Percentiles rank a stretch among this genome's conserved stretches.
Evolutionary conservation across 2,888 invertebrate genomes (phyloP).

Genomic region (Meloe dianella): DNA sequence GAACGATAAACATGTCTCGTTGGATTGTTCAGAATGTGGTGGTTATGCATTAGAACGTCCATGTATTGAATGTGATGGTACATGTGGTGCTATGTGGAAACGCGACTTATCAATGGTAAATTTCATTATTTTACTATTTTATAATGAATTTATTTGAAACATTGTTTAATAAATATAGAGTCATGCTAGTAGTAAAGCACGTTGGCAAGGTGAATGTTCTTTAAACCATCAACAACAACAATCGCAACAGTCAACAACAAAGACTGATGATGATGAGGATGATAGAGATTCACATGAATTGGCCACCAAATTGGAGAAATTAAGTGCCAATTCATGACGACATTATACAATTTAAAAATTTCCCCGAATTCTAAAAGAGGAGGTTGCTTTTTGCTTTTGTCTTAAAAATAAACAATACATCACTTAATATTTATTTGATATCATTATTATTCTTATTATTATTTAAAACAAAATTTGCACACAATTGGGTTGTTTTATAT

Average conservation of each 20-base stretch:
- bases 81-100: conserved; percentile 75
- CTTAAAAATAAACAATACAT: neutral
- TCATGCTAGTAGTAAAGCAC: conserved; percentile 73
- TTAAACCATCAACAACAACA: conserved; percentile 34
- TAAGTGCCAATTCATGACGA: conserved; percentile 63
- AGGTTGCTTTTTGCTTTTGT: neutral
- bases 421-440: neutral
- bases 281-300: conserved; percentile 60
- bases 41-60: conserved; percentile 78
- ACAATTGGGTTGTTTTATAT: conserved; percentile 8
- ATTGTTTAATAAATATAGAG: conserved; percentile 61
- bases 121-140: neutral
- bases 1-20: conserved; percentile 77
- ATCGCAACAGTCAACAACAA: conserved; percentile 14
- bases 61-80: conserved; percentile 77
- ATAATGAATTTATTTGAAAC: conserved; percentile 11
- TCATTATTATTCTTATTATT: neutral
- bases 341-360: conserved; percentile 56
- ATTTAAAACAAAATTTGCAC: neutral
- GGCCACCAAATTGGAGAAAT: conserved; percentile 63
- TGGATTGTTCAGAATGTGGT: conserved; percentile 81
- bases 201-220: conserved; percentile 73
- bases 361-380: neutral
- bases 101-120: conserved; percentile 78
- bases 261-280: neutral